Evolutionary conservation across 2,888 invertebrate species (phyloP).

Genomic region (Dorcus parallelipipedus): DNA sequence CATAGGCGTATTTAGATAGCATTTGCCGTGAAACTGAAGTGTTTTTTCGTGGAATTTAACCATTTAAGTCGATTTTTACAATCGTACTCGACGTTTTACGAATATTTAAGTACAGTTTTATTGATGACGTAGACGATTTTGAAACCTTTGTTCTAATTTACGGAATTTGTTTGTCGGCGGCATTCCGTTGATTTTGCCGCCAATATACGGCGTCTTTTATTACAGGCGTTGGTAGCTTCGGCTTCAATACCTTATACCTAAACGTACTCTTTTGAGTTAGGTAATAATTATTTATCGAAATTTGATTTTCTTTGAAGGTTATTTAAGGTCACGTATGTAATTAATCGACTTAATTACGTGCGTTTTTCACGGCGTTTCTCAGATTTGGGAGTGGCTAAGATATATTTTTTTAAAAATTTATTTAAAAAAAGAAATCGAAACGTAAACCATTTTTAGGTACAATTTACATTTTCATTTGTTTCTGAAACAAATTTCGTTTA

Average conservation of each 20-base stretch:
- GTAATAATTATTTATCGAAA: background rate
- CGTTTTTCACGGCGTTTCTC: too few relatives aligned
- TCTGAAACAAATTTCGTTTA: too few relatives aligned
- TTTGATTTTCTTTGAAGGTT: background rate
- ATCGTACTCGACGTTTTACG: slow-evolving; percentile 9
- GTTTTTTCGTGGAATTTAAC: slow-evolving; percentile 30
- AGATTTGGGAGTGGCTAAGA: too few relatives aligned
- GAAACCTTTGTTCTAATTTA: slow-evolving; percentile 40
- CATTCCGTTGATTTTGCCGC: slow-evolving; percentile 42
- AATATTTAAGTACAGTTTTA: slow-evolving; percentile 38
- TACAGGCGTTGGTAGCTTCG: slow-evolving; percentile 1
- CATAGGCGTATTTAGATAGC: slow-evolving; percentile 32
- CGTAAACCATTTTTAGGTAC: too few relatives aligned
- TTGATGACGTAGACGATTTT: slow-evolving; percentile 47
- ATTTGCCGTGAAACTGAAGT: slow-evolving; percentile 29
- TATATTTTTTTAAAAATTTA: too few relatives aligned
- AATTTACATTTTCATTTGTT: too few relatives aligned
- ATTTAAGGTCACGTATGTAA: background rate
- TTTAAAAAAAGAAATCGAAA: too few relatives aligned
- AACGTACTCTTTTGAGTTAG: background rate
- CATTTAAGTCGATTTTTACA: slow-evolving; percentile 3
- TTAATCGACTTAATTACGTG: too few relatives aligned
- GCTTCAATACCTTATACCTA: background rate
- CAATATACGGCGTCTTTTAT: slow-evolving; percentile 25
- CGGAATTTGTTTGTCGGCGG: slow-evolving; percentile 29